Percentiles rank a stretch among this genome's conserved stretches.
Evolutionary conservation across 2,888 invertebrate species (phyloP).

Genomic region (Philereme vetulata): DNA sequence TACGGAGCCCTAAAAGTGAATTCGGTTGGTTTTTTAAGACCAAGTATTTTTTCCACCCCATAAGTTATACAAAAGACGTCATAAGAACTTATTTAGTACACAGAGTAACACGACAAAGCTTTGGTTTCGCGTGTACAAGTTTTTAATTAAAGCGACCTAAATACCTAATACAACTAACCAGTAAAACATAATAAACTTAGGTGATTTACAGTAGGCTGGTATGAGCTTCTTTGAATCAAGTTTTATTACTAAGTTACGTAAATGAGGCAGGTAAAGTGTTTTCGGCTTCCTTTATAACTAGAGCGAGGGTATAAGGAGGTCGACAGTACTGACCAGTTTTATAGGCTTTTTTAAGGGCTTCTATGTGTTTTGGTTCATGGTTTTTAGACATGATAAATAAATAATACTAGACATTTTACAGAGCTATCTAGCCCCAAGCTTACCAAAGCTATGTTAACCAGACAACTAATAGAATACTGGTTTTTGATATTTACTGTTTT

Average conservation of each 20-base stretch:
- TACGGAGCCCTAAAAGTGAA: too few species aligned
- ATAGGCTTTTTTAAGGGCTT: too few species aligned
- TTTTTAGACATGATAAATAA: too few species aligned
- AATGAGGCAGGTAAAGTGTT: slow-evolving; percentile 4
- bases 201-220: slow-evolving; percentile 45
- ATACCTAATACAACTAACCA: slow-evolving; percentile 47
- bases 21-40: too few species aligned
- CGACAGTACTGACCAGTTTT: too few species aligned
- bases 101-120: slow-evolving; percentile 33
- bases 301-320: neutral
- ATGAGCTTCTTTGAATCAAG: slow-evolving; percentile 28
- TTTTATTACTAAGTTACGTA: slow-evolving; percentile 15
- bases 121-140: slow-evolving; percentile 59
- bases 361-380: too few species aligned
- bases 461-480: too few species aligned
- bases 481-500: too few species aligned
- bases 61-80: neutral
- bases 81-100: slow-evolving; percentile 6
- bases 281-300: slow-evolving; percentile 2
- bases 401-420: too few species aligned
- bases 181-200: slow-evolving; percentile 39
- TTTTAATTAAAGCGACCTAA: slow-evolving; percentile 67
- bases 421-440: too few species aligned
- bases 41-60: too few species aligned
- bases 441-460: too few species aligned